A percentile compares a stretch with the other conserved stretches of the same genome.
These are phyloP conservation scores for Rhinichthys klamathensis DNA, from an alignment of 2,113 vertebrate genomes.

Conservation along the genomic window DNA sequence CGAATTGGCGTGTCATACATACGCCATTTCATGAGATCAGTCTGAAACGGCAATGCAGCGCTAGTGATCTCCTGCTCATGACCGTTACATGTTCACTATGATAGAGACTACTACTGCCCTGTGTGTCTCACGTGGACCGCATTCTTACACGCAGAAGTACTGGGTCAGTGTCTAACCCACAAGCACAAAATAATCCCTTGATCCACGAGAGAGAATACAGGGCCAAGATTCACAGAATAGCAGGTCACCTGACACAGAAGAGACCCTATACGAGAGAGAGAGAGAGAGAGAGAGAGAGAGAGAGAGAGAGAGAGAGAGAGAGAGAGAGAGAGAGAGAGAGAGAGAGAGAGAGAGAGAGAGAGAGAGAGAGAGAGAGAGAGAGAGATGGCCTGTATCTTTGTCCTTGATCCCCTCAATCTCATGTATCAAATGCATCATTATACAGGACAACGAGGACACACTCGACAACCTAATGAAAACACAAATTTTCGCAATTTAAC, in stretches of 20 bases:
- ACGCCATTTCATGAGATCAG: too few species aligned
- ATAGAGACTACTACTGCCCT: too few species aligned
- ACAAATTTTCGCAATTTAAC: neutral
- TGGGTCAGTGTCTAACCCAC: conserved; percentile 26
- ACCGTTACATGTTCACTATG: neutral
- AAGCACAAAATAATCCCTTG: conserved; percentile 28
- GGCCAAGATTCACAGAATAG: conserved; percentile 31
- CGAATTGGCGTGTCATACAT: too few species aligned
- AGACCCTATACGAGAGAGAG: neutral
- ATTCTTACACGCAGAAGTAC: conserved; percentile 11
- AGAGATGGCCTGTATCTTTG: conserved; percentile 5
- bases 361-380: neutral
- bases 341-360: too few species aligned
- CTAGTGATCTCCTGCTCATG: neutral
- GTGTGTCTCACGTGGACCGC: too few species aligned
- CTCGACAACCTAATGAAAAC: neutral
- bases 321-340: too few species aligned
- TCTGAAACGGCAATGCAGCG: neutral
- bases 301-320: too few species aligned
- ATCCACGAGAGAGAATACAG: conserved; percentile 21
- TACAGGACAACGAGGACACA: neutral
- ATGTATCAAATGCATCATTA: conserved; percentile 11
- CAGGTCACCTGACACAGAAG: conserved; percentile 40
- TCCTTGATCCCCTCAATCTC: conserved; percentile 37
- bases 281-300: too few species aligned